Evolutionary conservation across 2,888 invertebrate species (phyloP), one percentile per base, ranked within the genome.

Genomic region (Acronicta alni): DNA sequence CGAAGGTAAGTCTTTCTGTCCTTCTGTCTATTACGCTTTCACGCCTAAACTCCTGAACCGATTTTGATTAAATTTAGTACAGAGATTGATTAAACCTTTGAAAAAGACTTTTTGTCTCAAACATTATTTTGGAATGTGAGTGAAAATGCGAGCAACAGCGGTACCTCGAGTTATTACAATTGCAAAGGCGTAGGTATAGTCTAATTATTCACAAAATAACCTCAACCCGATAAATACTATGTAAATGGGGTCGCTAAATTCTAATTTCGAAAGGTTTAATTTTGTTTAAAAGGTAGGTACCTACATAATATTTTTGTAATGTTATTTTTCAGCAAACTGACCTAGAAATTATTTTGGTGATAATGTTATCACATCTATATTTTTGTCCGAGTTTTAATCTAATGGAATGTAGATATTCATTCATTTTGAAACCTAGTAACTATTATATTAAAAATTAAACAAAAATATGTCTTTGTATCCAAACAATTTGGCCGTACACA

Each of bases 401-500:
- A 16, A 23, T 30, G 41, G 57, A 32, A 23, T 32, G 1, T 20
- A 14, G 4, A n/a, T 38, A 66, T 45, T 45, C 52, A 30, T 49
- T 60, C 48, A 23, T 46, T 51, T 54, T 30, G 32, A 20, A 60
- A 47, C 37, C 39, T 38, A 38, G 42, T 14, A 57, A 46, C 56
- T 23, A 57, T 57, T 57, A 47, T 46, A 71, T 39, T 41, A 38
- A 37, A 57, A 41, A 26, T 16, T 23, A 46, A 66, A 46, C 16
- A 64, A 65, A 30, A 67, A 60, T 51, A 53, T 15, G n/a, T n/a
- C 67, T 67, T 39, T 5, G n/a, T 38, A 52, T 51, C 47, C 37
- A 42, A 51, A 47, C 43, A 68, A 61, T 73, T 73, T 67, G 69
- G 14, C 15, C 38, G n/a, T n/a, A 44, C 43, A 74, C 63, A 73